Evolutionary conservation across 2,797 vertebrate species (phyloP).

Genomic region (Ibycter americanus): DNA sequence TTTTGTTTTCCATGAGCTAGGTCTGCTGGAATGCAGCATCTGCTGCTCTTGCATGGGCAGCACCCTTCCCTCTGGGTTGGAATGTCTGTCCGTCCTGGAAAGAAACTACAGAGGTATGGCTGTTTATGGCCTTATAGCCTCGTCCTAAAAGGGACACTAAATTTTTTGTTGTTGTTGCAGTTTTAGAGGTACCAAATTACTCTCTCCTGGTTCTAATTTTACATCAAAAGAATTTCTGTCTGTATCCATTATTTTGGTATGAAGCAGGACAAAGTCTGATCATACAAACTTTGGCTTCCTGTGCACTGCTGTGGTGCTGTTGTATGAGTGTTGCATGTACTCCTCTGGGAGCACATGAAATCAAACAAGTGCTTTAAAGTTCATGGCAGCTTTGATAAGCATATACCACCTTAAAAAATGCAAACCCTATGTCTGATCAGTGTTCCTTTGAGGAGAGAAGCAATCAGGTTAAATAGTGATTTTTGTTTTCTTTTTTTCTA

Average conservation of each 20-base stretch:
- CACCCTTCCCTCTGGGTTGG: background rate
- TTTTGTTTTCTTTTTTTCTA: background rate
- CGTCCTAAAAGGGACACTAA: background rate
- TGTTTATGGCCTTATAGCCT: background rate
- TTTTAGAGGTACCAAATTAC: background rate
- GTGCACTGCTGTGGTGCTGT: background rate
- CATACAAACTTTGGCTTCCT: background rate
- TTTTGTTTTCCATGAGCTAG: slow-evolving; percentile 11
- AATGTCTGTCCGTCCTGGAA: background rate
- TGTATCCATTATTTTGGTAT: background rate
- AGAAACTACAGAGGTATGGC: background rate
- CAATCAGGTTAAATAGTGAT: background rate
- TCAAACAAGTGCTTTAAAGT: background rate
- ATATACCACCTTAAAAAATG: background rate
- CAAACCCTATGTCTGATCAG: accelerated
- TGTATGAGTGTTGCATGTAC: background rate
- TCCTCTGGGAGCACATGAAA: background rate
- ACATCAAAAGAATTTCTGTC: background rate
- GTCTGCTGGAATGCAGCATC: slow-evolving; percentile 29
- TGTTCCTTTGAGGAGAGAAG: background rate
- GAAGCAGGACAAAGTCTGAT: background rate
- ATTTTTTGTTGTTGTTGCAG: background rate
- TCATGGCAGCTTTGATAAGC: background rate
- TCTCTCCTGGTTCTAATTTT: background rate
- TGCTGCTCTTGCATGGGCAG: slow-evolving; percentile 12